Evolutionary conservation across 2,888 invertebrate species (phyloP), one percentile per base, ranked within the genome.

Genomic region (Palloptera scutellata): DNA sequence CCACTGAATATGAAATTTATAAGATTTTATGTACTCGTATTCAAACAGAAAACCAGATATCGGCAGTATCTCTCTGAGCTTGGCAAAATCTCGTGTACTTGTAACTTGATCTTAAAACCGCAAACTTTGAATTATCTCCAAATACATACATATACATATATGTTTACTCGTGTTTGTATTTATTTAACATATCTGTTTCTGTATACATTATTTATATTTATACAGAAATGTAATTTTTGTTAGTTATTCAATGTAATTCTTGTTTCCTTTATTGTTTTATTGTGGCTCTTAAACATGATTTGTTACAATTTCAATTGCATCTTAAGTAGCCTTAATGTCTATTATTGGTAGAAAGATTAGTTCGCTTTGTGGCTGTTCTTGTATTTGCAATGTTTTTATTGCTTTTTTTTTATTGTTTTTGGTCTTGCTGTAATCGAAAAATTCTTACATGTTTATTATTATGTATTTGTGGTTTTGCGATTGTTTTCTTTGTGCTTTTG

Each of bases 91-190:
- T n/a, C 48, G 13, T 58, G 58, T 41, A 60, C 20, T 42, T 60
- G 60, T 19, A 60, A 60, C 43, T 60, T 60, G 60, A 43, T 60
- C 53, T 41, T 53, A 53, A 53, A 19, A 53, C 61, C 61, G 52
- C 53, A 53, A 53, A 61, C 40, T 20, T 43, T 15, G 60, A 42
- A 19, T 57, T 30, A 40, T 13, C 57, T 19, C 13, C 8, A 17
- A 57, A 57, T 3, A 20, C 40, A 57, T 8, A n/a, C 40, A 10
- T 57, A 30, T n/a, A n/a, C n/a, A n/a, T n/a, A n/a, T n/a, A n/a
- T n/a, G n/a, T n/a, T n/a, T n/a, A n/a, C n/a, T n/a, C n/a, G n/a
- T n/a, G n/a, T n/a, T n/a, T 57, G 57, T 57, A 20, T 13, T 20
- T 57, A 30, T 57, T 57, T 40, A 53, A 53, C 8, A 30, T 30